Conservation (phyloP, 2,797 vertebrate species). For the Yasuhikotakia modesta region DNA sequence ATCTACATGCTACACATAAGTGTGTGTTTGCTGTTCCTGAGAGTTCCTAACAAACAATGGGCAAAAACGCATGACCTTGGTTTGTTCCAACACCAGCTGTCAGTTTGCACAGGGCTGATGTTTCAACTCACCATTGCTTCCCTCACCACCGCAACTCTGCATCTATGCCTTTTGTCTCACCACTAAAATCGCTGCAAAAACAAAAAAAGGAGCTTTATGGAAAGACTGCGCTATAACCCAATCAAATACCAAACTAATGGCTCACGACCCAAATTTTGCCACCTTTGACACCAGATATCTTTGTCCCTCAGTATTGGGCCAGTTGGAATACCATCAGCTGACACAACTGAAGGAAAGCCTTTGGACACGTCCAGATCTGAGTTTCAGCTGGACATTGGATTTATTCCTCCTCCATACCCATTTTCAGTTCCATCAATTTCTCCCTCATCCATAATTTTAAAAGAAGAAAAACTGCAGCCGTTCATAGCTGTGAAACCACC, state of each 20-base stretch:
- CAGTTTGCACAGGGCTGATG: slow-evolving; percentile 27
- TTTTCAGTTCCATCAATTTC: slow-evolving; percentile 64
- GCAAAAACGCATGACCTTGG: slow-evolving; percentile 5
- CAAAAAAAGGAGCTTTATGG: neutral
- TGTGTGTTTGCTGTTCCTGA: neutral
- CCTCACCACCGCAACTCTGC: slow-evolving; percentile 32
- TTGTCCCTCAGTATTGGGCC: slow-evolving; percentile 72
- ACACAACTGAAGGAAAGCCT: slow-evolving; percentile 33
- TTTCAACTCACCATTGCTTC: slow-evolving; percentile 5
- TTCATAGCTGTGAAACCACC: slow-evolving; percentile 70
- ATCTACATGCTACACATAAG: neutral
- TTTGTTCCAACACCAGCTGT: slow-evolving; percentile 2
- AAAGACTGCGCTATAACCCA: slow-evolving; percentile 23
- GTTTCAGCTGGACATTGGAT: slow-evolving; percentile 67
- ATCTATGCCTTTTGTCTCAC: slow-evolving; percentile 31
- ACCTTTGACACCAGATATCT: slow-evolving; percentile 68
- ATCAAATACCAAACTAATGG: slow-evolving; percentile 17
- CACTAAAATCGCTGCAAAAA: slow-evolving; percentile 38
- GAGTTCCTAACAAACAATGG: neutral
- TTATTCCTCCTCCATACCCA: slow-evolving; percentile 77
- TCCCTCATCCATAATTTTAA: neutral
- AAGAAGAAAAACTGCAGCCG: slow-evolving; percentile 31
- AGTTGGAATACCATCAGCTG: slow-evolving; percentile 25
- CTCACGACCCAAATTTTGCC: slow-evolving; percentile 16
- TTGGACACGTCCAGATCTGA: slow-evolving; percentile 47